Conservation (phyloP, 2,888 invertebrate species). For the Coleophora flavipennella region DNA sequence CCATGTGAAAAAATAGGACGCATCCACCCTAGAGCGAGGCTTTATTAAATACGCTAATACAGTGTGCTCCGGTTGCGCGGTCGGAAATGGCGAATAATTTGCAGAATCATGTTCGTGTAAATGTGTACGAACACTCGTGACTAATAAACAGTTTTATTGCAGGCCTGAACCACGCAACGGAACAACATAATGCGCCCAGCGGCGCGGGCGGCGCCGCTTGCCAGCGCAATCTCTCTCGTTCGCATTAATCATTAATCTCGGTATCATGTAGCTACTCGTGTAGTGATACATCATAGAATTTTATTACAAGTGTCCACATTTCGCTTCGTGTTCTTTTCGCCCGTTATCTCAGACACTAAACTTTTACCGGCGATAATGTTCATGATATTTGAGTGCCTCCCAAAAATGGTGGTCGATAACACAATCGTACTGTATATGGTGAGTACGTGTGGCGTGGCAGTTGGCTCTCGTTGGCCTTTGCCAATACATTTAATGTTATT, state of each 20-base stretch:
- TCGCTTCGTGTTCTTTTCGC: slow-evolving; percentile 16
- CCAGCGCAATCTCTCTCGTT: slow-evolving; percentile 25
- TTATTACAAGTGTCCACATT: slow-evolving; percentile 15
- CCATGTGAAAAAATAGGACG: slow-evolving; percentile 66
- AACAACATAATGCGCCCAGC: slow-evolving; percentile 36
- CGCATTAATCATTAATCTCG: slow-evolving; percentile 29
- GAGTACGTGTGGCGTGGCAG: slow-evolving; percentile 2
- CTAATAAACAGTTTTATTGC: slow-evolving; percentile 49
- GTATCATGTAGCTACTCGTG: slow-evolving; percentile 25
- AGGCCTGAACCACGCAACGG: slow-evolving; percentile 38
- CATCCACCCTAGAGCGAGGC: slow-evolving; percentile 36
- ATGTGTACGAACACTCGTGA: slow-evolving; percentile 39
- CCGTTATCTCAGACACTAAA: slow-evolving; percentile 5
- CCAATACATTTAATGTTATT: slow-evolving; percentile 34
- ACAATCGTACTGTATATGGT: slow-evolving; percentile 4
- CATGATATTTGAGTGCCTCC: not conserved
- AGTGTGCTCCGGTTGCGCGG: slow-evolving; percentile 27
- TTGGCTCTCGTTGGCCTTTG: slow-evolving; percentile 7
- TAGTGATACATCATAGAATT: slow-evolving; percentile 18
- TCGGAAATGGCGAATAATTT: slow-evolving; percentile 24
- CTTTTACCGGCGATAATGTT: slow-evolving; percentile 5
- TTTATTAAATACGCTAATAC: slow-evolving; percentile 57
- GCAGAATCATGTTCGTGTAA: slow-evolving; percentile 32
- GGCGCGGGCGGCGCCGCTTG: slow-evolving; percentile 21
- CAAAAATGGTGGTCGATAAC: too few species aligned